Percentiles rank a stretch among this genome's conserved stretches.
Conservation (phyloP, 2,888 invertebrate genomes). For the Theodoxus fluviatilis region DNA sequence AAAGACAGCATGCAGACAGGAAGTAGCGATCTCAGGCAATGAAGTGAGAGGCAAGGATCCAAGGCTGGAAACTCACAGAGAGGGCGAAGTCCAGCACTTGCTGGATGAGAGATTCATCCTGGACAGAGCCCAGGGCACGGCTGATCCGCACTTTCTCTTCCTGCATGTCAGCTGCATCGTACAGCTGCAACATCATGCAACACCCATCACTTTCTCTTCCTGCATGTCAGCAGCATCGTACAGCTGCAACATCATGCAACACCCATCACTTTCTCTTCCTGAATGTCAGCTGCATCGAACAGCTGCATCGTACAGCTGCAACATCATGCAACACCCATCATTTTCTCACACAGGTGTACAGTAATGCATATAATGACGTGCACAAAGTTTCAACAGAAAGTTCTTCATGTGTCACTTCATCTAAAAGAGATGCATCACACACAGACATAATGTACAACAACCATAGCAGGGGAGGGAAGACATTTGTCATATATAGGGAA, state of each 20-base stretch:
- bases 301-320: conserved; percentile 70
- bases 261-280: conserved; percentile 79
- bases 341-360: too few relatives aligned
- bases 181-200: conserved; percentile 47
- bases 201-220: conserved; percentile 81
- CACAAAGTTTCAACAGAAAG: too few relatives aligned
- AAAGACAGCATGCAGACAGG: too few relatives aligned
- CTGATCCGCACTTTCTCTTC: conserved; percentile 93
- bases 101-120: conserved; percentile 75
- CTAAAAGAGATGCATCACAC: not conserved
- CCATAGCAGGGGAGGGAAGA: too few relatives aligned
- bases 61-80: conserved; percentile 67
- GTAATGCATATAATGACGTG: too few relatives aligned
- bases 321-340: conserved; percentile 59
- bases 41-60: too few relatives aligned
- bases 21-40: too few relatives aligned
- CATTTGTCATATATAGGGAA: too few relatives aligned
- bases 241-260: conserved; percentile 40
- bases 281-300: conserved; percentile 82
- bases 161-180: conserved; percentile 84
- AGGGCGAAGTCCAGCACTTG: conserved; percentile 72
- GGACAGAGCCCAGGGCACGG: conserved; percentile 81
- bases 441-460: too few relatives aligned
- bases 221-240: conserved; percentile 84
- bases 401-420: too few relatives aligned